Base-by-base conservation (phyloP, 2,888 invertebrate genomes). In the Thyatira batis region DNA sequence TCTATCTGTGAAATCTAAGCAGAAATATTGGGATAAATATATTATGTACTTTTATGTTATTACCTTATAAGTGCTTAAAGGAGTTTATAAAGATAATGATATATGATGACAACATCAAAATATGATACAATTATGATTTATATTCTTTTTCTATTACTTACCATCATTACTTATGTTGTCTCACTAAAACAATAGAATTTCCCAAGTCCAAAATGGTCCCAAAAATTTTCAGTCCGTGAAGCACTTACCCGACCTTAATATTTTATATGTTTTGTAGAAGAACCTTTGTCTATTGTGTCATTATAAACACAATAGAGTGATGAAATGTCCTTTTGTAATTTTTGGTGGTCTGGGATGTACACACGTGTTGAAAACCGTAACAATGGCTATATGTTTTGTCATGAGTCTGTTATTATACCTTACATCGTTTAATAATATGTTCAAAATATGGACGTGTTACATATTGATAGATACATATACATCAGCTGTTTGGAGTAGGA, bases 181-280 rank as follows among this genome's bases (percentile, higher is more conserved):
- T 3, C 30, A 39, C 2, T n/a, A 17, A 39, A 17, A 39, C 39
- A 39, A 39, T 39, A 39, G 39, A 39, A 39, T 39, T 39, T 39
- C 13, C 39, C 39, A 39, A 39, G n/a, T n/a, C 17, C 17, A 39
- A 39, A 39, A 39, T 39, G 39, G 8, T 39, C 17, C 55, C 55
- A 23, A 56, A 60, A 66, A 51, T 61, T 63, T 63, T 64, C 45
- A 60, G 65, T 51, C 58, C 65, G 65, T 60, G 61, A 68, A 63
- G 52, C 52, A 51, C 53, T 56, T 60, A 50, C 46, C 30, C 49
- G 54, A 46, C 64, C 63, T 63, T 64, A 63, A 63, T 58, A 57
- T 50, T 52, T 55, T 54, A 57, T 39, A 27, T 51, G 52, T 60
- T 57, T 54, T 49, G 49, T 39, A 45, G 49, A 30, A 45, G 48